These are phyloP conservation scores for Acanthurus lineatus DNA, from an alignment of 2,797 vertebrate species.

Conservation along the genomic window DNA sequence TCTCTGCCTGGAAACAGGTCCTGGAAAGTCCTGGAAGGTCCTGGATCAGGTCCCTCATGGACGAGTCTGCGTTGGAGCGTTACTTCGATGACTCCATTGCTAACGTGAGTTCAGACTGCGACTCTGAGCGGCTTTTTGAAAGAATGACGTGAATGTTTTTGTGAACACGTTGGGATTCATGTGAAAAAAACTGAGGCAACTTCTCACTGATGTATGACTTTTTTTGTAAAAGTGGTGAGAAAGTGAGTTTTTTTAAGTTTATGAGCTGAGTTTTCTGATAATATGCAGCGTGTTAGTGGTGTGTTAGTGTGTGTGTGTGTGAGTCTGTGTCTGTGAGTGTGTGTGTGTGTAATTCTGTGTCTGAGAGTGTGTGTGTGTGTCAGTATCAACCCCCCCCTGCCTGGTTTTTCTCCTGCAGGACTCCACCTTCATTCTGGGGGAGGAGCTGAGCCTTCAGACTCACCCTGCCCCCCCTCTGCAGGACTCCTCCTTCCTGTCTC, in stretches of 20 bases:
- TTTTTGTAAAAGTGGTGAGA: too few relatives aligned
- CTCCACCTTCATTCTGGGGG: conserved; percentile 77
- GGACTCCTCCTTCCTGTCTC: conserved; percentile 26
- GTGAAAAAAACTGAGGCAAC: background rate
- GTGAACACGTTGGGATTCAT: background rate
- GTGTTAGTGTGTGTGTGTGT: too few relatives aligned
- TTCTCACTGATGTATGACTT: too few relatives aligned
- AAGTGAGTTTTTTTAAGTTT: too few relatives aligned
- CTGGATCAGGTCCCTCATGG: conserved; percentile 77
- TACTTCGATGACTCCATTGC: conserved; percentile 88
- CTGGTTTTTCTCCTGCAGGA: conserved; percentile 54
- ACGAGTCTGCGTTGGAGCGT: conserved; percentile 84
- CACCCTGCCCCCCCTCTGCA: conserved; percentile 61
- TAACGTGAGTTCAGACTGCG: conserved; percentile 79
- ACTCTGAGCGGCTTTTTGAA: background rate
- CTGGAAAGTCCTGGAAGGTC: background rate
- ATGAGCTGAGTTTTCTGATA: too few relatives aligned
- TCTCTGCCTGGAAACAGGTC: background rate
- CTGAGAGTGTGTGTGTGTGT: too few relatives aligned
- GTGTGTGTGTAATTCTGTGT: too few relatives aligned
- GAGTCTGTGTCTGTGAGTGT: too few relatives aligned
- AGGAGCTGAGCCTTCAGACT: conserved; percentile 79
- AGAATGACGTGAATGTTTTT: background rate
- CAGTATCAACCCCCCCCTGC: too few relatives aligned
- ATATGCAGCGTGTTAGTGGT: too few relatives aligned